phyloP scores from a whole-genome alignment of 2,113 vertebrate species.

The Pelecanus crispus region DNA sequence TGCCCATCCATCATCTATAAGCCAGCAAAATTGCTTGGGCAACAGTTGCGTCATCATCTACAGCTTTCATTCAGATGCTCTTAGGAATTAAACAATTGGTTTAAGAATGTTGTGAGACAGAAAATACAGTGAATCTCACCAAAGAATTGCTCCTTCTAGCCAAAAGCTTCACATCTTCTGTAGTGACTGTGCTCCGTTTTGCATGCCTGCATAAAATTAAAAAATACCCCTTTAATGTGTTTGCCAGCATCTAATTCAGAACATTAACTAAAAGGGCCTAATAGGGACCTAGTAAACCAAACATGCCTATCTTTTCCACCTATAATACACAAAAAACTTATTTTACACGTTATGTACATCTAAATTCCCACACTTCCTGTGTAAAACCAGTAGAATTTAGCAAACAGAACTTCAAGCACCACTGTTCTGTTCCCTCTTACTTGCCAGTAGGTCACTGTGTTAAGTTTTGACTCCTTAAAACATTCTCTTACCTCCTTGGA shows the following conservation, averaged over 20 bases:
- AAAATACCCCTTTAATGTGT: neutral
- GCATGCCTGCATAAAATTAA: constrained; percentile 82
- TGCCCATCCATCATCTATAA: neutral
- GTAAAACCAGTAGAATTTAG: neutral
- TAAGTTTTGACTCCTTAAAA: neutral
- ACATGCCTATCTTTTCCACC: neutral
- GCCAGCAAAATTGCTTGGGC: neutral
- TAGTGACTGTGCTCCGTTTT: constrained; percentile 83
- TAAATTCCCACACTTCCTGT: neutral
- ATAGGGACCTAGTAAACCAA: neutral
- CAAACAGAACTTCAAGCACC: neutral
- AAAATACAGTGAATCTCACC: constrained; percentile 73
- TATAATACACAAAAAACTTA: neutral
- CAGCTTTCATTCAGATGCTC: constrained; percentile 18
- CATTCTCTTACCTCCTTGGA: neutral
- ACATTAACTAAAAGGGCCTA: neutral
- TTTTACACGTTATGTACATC: neutral
- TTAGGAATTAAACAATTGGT: neutral
- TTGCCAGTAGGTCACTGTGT: neutral
- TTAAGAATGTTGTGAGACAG: constrained; percentile 2
- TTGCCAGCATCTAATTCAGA: neutral
- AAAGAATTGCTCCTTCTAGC: constrained; percentile 86
- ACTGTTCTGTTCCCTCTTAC: neutral
- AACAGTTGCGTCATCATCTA: neutral
- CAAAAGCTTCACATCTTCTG: constrained; percentile 90